Conservation (phyloP, 2,113 vertebrate species). For the Sapayoa aenigma region DNA sequence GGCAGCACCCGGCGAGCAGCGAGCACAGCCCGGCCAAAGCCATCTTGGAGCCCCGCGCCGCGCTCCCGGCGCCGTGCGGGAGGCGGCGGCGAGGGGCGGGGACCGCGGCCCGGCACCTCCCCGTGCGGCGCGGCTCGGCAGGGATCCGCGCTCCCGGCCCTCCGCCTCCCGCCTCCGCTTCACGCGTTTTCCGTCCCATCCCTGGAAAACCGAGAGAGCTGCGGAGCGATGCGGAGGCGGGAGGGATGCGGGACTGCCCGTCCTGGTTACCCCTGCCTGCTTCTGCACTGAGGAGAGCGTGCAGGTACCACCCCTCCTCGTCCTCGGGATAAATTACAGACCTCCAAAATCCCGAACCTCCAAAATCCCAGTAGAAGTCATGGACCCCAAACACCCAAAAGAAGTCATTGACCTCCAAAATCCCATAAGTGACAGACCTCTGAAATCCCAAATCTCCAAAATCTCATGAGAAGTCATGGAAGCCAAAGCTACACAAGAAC, state of each 20-base stretch:
- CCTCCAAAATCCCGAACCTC: background rate
- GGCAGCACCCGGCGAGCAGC: slow-evolving; percentile 68
- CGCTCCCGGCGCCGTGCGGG: slow-evolving; percentile 61
- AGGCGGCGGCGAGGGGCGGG: slow-evolving; percentile 43
- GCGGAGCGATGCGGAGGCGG: background rate
- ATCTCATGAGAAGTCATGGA: background rate
- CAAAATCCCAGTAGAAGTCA: background rate
- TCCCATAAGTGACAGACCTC: background rate
- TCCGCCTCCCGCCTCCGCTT: background rate
- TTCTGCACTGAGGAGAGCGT: fast-evolving
- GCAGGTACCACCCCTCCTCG: background rate
- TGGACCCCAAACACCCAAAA: background rate
- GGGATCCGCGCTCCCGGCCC: background rate
- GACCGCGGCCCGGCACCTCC: slow-evolving; percentile 11
- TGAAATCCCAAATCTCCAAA: background rate
- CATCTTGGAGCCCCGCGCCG: slow-evolving; percentile 72
- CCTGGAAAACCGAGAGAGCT: background rate
- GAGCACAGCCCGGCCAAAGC: slow-evolving; percentile 72
- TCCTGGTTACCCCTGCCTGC: background rate
- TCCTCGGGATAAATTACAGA: fast-evolving
- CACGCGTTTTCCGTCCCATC: fast-evolving
- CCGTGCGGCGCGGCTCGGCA: background rate
- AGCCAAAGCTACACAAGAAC: background rate
- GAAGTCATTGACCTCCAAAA: too few species aligned
- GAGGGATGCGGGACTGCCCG: background rate